Evolutionary conservation across 1,140 invertebrate genomes (phyloP).

Genomic region (Stenopsyche tienmushanensis): DNA sequence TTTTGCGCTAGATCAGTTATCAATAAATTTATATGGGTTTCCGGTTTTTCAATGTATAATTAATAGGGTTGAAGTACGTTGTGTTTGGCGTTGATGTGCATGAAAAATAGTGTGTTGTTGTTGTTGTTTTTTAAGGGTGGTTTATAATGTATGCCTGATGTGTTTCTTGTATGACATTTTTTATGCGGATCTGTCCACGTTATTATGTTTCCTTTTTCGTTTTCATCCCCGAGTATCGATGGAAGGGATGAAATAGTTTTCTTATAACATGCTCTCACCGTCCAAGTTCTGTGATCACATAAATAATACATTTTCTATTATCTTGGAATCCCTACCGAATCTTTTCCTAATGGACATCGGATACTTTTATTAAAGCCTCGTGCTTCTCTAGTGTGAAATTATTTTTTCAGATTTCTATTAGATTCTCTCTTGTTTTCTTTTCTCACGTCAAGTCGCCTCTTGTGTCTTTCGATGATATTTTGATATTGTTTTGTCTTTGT

Average conservation of each 20-base stretch:
- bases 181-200: no score
- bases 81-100: no score
- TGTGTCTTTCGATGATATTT: no score
- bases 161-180: no score
- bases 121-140: no score
- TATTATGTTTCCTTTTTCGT: not conserved
- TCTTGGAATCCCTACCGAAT: constrained; percentile 22
- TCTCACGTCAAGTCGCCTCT: constrained; percentile 10
- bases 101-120: no score
- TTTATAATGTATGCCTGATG: no score
- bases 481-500: no score
- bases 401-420: constrained; percentile 35
- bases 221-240: not conserved
- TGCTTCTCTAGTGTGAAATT: constrained; percentile 32
- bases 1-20: no score
- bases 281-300: constrained; percentile 2
- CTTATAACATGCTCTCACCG: not conserved
- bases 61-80: no score
- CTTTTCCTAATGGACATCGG: constrained; percentile 35
- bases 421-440: constrained; percentile 18
- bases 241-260: constrained; percentile 8
- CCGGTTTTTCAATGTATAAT: no score
- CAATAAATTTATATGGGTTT: no score
- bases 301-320: constrained; percentile 37
- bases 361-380: constrained; percentile 30